Evolutionary conservation across 2,797 vertebrate genomes (phyloP).

Genomic region (Acrossocheilus fasciatus): DNA sequence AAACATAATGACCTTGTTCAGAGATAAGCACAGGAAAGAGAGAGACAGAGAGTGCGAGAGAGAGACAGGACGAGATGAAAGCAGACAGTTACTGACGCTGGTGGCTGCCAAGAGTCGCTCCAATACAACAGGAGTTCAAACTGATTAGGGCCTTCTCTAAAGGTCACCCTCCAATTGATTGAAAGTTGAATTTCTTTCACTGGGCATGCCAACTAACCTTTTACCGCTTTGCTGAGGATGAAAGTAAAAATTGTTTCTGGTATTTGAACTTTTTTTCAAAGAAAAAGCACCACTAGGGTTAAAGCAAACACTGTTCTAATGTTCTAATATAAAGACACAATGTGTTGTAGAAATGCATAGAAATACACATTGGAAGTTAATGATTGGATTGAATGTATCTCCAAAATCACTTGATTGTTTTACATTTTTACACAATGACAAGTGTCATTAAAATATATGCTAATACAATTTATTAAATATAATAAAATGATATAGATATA

Average conservation of each 20-base stretch:
- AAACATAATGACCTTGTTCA: constrained; percentile 64
- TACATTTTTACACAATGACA: too few species aligned
- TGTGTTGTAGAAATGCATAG: neutral
- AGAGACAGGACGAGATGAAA: constrained; percentile 35
- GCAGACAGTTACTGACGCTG: constrained; percentile 43
- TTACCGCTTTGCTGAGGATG: constrained; percentile 43
- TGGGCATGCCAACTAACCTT: constrained; percentile 50
- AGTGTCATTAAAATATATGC: neutral
- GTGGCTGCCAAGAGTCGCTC: constrained; percentile 37
- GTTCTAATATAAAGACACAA: neutral
- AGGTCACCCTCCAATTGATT: constrained; percentile 61
- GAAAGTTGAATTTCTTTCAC: constrained; percentile 58
- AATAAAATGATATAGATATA: too few species aligned
- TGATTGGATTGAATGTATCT: neutral
- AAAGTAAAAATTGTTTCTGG: constrained; percentile 6
- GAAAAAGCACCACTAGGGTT: neutral
- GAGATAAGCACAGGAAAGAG: constrained; percentile 57
- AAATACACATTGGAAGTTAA: neutral
- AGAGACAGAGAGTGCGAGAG: constrained; percentile 28
- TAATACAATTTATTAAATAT: neutral
- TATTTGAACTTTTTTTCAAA: constrained; percentile 12
- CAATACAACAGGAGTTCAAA: constrained; percentile 51
- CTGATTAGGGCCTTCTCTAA: constrained; percentile 57
- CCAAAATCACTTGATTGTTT: neutral
- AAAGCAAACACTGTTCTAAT: neutral